Conservation (phyloP, 2,113 vertebrate species). For the Zapus hudsonius region DNA sequence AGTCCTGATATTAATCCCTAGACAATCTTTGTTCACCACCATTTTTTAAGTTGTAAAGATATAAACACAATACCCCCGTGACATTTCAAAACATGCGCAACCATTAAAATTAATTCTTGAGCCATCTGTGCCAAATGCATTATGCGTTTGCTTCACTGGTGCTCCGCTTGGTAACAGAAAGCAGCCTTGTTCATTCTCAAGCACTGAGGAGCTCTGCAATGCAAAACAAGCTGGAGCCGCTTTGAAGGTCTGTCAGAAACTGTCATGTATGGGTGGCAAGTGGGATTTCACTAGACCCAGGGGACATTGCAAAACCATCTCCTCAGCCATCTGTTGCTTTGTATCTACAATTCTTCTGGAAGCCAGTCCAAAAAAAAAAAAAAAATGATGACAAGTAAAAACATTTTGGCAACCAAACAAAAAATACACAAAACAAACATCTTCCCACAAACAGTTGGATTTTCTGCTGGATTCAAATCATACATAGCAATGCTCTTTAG, state of each 20-base stretch:
- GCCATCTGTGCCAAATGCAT: conserved; percentile 57
- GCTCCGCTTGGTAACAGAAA: conserved; percentile 28
- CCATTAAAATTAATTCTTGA: conserved; percentile 61
- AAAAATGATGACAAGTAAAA: conserved; percentile 74
- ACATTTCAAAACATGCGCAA: conserved; percentile 61
- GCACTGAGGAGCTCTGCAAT: conserved; percentile 56
- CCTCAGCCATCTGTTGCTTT: conserved; percentile 75
- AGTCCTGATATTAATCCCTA: conserved; percentile 51
- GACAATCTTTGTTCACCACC: conserved; percentile 51
- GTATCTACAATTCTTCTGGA: conserved; percentile 68
- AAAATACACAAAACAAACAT: conserved; percentile 71
- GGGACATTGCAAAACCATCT: conserved; percentile 30
- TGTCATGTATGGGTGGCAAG: conserved; percentile 60
- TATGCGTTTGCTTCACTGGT: conserved; percentile 21
- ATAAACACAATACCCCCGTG: conserved; percentile 50
- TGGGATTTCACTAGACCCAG: conserved; percentile 51
- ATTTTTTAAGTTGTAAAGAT: conserved; percentile 60
- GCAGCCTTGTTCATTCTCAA: conserved; percentile 46
- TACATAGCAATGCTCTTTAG: background rate
- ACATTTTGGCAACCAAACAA: conserved; percentile 75
- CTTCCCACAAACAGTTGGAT: conserved; percentile 51
- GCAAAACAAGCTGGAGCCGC: conserved; percentile 62
- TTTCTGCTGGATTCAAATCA: conserved; percentile 58
- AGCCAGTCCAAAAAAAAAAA: conserved; percentile 51
- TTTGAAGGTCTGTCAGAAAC: conserved; percentile 66